Evolutionary conservation across 1,140 invertebrate species (phyloP), one percentile per base, ranked within the genome.

Genomic region (Theocolax elegans): DNA sequence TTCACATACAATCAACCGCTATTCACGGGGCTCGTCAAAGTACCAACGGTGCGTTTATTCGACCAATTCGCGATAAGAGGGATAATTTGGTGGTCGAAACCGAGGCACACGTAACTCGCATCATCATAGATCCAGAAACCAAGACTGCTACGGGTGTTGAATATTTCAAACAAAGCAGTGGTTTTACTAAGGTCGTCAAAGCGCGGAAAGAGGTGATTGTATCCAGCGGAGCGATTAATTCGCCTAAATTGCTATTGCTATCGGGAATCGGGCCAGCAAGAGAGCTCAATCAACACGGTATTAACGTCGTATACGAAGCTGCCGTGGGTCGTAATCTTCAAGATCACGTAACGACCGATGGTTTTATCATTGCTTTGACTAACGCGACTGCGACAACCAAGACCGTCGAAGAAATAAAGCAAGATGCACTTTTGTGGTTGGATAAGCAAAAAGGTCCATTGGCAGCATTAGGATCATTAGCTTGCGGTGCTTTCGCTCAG

Each of bases 271-370:
- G 89, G 6, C 89, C 89, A 0, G 81, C 74, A 71, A 72, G 83
- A 1, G 86, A 89, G 38, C 66, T 89, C 21, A 84, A 74, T 25
- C 85, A 80, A 60, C 77, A 85, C 63, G 87, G 79, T 0, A 89
- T 92, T 8, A 67, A 83, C 1, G 75, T 87, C 1, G 72, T 89
- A 3, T 46, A 83, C 58, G 87, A 92, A 75, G 80, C 93, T 6
- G 88, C 90, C 0, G 93, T 94, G 1, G 93, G 93, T 0, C 78
- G 88, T 54, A 94, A 94, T 80, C 86, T 94, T 0, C 89, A 91
- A 77, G 90, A 91, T 74, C 90, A 92, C 75, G 74, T 87, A 0
- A 89, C 89, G 0, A 87, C 87, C n/a, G 86, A 87, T 73, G 87
- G 89, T 17, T 78, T 90, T 0, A 82, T 91, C 0, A 88, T 76